Evolutionary conservation across 2,797 vertebrate species (phyloP), one percentile per base, ranked within the genome.

Genomic region (Cephalopachus bancanus): DNA sequence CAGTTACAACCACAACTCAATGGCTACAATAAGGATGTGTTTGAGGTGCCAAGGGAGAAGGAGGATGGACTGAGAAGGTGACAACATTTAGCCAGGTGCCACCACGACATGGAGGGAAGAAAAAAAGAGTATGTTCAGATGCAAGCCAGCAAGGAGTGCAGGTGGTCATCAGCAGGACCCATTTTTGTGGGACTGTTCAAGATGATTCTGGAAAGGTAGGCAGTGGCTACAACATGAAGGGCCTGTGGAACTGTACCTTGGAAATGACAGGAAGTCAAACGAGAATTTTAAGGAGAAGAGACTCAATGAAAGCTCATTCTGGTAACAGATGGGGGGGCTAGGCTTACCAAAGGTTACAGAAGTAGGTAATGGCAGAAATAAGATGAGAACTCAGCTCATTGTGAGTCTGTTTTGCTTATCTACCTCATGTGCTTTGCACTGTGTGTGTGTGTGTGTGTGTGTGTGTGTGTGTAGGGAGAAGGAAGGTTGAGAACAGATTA

Each of bases 1-100:
- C 51, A 2, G 17, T 49, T 22, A n/a, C 11, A 33, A 37, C 71
- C 33, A 19, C 14, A 2, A 7, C 16, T 16, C 37, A 0, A 4
- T 0, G 4, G 4, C 0, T 12, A 2, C 19, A 2, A 10, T 30
- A 0, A 12, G 69, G 19, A 1, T 15, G 53, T 4, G 49, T 15
- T 5, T 3, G 64, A 22, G 17, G 12, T 5, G 1, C 59, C 0
- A 5, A 51, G n/a, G 9, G 44, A 51, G 22, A 26, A 64, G 22
- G 26, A 17, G 3, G 9, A 51, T 4, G 7, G 12, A 17, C 5
- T 0, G 4, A 33, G 16, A 28, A 26, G 16, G 60, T 7, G 11
- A 10, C 12, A 24, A 30, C 26, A 1, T 19, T 14, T 30, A 15
- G 30, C 12, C 16, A 6, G 69, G 20, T 1, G 11, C 30, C 1